A percentile compares a stretch with the other conserved stretches of the same genome.
Evolutionary conservation across 2,888 invertebrate genomes (phyloP).

Genomic region (Lasioglossum lativentre): DNA sequence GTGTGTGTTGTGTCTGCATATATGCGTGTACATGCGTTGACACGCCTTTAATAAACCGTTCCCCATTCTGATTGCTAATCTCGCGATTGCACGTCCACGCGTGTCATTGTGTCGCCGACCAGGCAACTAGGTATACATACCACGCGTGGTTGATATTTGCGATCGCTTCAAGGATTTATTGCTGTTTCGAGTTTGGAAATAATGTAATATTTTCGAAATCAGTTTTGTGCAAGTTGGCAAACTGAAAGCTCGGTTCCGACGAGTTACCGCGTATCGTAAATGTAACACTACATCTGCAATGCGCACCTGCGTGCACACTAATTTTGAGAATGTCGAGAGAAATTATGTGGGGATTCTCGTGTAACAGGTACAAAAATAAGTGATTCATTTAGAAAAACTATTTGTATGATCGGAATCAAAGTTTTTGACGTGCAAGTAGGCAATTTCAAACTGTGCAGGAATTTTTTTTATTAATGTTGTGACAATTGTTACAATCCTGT

Average conservation of each 20-base stretch:
- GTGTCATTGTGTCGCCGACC: conserved; percentile 17
- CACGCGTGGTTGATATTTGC: neutral
- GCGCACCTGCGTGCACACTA: neutral
- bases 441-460: too few species aligned
- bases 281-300: too few species aligned
- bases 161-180: neutral
- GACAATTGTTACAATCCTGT: too few species aligned
- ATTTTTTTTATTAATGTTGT: too few species aligned
- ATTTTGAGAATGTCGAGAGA: neutral
- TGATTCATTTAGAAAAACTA: too few species aligned
- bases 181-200: neutral
- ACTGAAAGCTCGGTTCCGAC: neutral
- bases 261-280: too few species aligned
- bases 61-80: conserved; percentile 61
- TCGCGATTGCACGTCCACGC: conserved; percentile 37
- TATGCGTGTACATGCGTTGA: conserved; percentile 29
- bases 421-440: too few species aligned
- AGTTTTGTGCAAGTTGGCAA: neutral
- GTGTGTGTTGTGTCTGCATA: neutral
- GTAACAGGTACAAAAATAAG: too few species aligned
- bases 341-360: neutral
- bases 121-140: neutral
- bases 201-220: neutral
- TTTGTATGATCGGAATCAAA: too few species aligned
- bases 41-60: conserved; percentile 65